Conservation (phyloP, 2,113 vertebrate species). For the Colius striatus region DNA sequence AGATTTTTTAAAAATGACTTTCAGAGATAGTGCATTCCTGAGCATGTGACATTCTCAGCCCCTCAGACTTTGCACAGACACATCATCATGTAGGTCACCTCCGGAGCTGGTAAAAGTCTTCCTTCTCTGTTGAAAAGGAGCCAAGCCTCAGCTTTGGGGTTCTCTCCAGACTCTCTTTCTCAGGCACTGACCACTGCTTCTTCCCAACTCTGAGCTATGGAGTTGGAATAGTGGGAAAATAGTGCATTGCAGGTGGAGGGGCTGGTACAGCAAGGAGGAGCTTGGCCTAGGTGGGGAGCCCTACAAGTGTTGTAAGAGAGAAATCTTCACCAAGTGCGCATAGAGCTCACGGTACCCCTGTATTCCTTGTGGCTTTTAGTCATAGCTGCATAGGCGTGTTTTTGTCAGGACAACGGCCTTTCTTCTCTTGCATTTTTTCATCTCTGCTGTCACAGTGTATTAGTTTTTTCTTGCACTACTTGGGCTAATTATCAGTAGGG, state of each 20-base stretch:
- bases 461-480: background rate
- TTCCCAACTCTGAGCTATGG: background rate
- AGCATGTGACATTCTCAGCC: background rate
- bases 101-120: background rate
- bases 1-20: background rate
- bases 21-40: background rate
- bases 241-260: background rate
- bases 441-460: background rate
- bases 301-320: background rate
- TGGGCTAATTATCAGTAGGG: background rate
- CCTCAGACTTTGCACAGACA: background rate
- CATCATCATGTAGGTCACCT: accelerated
- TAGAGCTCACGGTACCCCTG: background rate
- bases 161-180: background rate
- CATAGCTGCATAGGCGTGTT: background rate
- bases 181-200: background rate
- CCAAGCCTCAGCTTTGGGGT: background rate
- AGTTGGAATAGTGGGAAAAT: background rate
- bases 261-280: background rate
- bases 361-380: background rate
- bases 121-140: background rate
- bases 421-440: background rate
- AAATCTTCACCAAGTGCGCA: background rate
- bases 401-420: background rate
- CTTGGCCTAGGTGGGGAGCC: background rate